Evolutionary conservation across 2,888 invertebrate species (phyloP), one percentile per base, ranked within the genome.

Genomic region (Parnassius glacialis): DNA sequence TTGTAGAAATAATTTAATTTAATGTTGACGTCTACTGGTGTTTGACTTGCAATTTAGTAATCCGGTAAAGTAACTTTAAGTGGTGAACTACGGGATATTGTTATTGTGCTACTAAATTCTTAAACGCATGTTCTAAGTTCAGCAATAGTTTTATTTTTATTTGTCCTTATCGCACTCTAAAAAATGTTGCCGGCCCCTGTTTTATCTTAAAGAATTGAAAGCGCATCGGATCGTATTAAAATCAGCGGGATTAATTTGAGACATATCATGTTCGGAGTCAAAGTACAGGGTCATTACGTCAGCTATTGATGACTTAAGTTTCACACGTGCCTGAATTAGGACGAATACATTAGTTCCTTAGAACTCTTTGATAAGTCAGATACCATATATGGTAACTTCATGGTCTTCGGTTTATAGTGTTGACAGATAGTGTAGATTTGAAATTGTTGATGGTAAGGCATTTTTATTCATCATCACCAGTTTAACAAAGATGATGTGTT

Each of bases 191-290:
- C 60, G 43, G 69, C 65, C 67, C 68, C 75, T 68, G 66, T 11
- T 60, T 64, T 12, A 58, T 34, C 20, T 44, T 7, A 52, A 12
- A 34, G 52, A 44, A 52, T n/a, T 10, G n/a, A n/a, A n/a, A 44
- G 34, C 44, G n/a, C 34, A 25, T 76, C 81, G 74, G 72, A 83
- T 84, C 75, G 80, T 70, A 79, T 81, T 80, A 82, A 76, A 77
- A 77, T 82, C 81, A 77, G 73, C 66, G 72, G 71, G 77, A 74
- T 75, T 80, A 79, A 80, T 79, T 80, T 78, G 70, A 76, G 76
- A 74, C 73, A 75, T 77, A 76, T 70, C 67, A 67, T 71, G 67
- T 75, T 74, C 70, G 72, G 68, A 76, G 70, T 78, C 77, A 77
- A 76, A 75, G 76, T 75, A 70, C 71, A 61, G 59, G 34, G 3